phyloP scores from a whole-genome alignment of 2,113 vertebrate species.

The Myrmophylax atrothorax region DNA sequence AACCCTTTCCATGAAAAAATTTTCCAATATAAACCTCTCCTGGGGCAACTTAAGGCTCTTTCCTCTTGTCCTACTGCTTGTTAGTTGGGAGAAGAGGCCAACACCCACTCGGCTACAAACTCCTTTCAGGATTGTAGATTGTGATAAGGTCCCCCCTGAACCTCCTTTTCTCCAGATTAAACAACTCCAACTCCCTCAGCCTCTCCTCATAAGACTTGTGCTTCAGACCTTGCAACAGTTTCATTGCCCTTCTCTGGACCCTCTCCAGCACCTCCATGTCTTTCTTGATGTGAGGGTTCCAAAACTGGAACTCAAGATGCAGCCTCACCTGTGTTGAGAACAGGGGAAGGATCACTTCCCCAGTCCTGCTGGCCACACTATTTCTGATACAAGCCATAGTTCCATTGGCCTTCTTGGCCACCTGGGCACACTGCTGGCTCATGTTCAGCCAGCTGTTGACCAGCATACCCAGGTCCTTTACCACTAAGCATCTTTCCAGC shows the following conservation, averaged over 20 bases:
- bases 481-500: background rate
- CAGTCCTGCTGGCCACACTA: background rate
- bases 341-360: background rate
- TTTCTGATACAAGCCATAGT: background rate
- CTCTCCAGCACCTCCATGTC: background rate
- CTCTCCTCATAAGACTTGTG: rapidly evolving
- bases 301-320: background rate
- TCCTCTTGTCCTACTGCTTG: background rate
- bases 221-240: background rate
- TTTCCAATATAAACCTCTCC: background rate
- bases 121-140: background rate
- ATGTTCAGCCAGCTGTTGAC: background rate
- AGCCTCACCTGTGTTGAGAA: background rate
- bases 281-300: background rate
- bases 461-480: background rate
- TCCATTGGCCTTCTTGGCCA: background rate
- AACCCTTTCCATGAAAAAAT: background rate
- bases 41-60: background rate
- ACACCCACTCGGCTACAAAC: background rate
- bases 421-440: background rate
- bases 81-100: background rate
- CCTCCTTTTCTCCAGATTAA: background rate
- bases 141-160: background rate
- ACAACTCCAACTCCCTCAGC: background rate
- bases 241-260: background rate